Percentiles rank a stretch among this genome's conserved stretches.
Evolutionary conservation across 2,797 vertebrate genomes (phyloP).

Genomic region (Pipistrellus kuhlii): DNA sequence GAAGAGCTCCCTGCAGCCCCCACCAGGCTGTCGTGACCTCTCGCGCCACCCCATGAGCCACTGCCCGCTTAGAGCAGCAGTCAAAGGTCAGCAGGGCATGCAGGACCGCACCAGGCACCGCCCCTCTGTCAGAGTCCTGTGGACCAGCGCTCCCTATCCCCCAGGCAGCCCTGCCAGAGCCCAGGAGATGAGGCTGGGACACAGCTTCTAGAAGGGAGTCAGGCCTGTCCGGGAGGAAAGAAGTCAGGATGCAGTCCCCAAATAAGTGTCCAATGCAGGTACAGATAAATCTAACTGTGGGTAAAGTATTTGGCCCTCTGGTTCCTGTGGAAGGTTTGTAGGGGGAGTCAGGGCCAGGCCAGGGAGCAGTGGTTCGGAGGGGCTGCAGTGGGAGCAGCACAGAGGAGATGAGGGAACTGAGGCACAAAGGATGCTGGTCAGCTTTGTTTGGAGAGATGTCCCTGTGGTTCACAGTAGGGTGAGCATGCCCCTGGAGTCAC

Average conservation of each 20-base stretch:
- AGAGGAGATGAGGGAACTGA: neutral
- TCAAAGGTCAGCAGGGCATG: rapidly evolving
- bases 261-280: neutral
- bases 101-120: too few relatives aligned
- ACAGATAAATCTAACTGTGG: neutral
- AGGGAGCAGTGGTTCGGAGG: neutral
- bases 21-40: neutral
- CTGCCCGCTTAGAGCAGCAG: neutral
- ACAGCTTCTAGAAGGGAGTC: neutral
- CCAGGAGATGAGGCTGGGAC: neutral
- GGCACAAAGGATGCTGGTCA: neutral
- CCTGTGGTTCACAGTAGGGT: neutral
- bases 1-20: neutral
- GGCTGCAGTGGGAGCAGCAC: neutral
- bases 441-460: neutral
- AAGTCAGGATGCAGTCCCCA: neutral
- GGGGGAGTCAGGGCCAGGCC: neutral
- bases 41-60: neutral
- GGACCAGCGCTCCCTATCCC: neutral
- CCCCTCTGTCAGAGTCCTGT: neutral
- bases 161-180: neutral
- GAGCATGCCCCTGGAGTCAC: neutral
- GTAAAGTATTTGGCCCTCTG: neutral
- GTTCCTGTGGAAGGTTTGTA: neutral
- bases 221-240: neutral